Evolutionary conservation across 2,797 vertebrate genomes (phyloP).

Genomic region (Sebastes ruberrimus): DNA sequence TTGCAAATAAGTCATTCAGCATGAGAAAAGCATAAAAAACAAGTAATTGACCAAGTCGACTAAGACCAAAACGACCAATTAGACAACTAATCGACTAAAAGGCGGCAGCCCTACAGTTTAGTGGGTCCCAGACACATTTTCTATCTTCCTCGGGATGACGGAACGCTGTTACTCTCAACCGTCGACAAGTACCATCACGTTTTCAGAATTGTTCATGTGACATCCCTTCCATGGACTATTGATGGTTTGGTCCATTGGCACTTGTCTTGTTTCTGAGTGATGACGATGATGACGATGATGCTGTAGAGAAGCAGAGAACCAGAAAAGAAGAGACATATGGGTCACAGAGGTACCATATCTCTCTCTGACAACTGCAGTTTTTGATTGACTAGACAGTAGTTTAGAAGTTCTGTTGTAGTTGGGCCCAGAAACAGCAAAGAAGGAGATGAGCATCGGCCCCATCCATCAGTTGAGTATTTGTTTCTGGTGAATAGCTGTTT

Average conservation of each 20-base stretch:
- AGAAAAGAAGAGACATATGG: not conserved
- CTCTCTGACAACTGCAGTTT: not conserved
- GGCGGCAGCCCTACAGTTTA: no score
- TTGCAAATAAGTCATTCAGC: no score
- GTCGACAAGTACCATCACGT: no score
- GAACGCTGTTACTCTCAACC: no score
- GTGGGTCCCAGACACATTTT: no score
- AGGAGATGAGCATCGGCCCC: not conserved
- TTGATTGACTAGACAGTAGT: not conserved
- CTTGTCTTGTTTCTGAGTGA: not conserved
- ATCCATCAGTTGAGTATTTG: slow-evolving; percentile 22
- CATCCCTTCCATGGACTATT: not conserved
- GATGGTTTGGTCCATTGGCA: not conserved
- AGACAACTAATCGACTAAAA: no score
- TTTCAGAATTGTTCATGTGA: no score
- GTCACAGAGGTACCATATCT: not conserved
- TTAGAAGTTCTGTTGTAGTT: not conserved
- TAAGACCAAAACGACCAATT: no score
- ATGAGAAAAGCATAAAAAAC: no score
- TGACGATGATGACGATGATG: not conserved
- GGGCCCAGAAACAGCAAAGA: not conserved
- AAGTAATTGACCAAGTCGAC: no score
- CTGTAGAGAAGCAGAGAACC: not conserved
- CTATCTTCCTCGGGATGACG: no score
- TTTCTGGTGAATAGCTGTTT: slow-evolving; percentile 26